Conservation (phyloP, 1,140 invertebrate genomes). For the Andricus grossulariae region DNA sequence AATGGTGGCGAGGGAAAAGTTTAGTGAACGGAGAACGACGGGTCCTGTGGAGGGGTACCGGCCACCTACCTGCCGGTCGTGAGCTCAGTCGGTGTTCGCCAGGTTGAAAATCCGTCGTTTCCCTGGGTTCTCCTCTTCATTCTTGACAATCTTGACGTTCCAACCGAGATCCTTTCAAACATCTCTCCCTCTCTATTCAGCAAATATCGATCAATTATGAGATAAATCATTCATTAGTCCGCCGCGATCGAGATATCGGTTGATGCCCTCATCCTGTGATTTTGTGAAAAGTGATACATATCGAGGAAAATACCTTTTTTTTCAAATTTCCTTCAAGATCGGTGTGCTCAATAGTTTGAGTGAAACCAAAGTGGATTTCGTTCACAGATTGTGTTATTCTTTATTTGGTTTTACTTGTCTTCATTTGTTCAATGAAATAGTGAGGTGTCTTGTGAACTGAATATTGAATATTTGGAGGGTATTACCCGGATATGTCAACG, state of each 20-base stretch:
- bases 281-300: too few relatives aligned
- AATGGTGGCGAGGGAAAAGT: slow-evolving; percentile 21
- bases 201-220: neutral
- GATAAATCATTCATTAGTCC: too few relatives aligned
- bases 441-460: neutral
- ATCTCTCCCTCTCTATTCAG: neutral
- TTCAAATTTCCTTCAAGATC: too few relatives aligned
- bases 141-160: slow-evolving; percentile 9
- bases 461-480: neutral
- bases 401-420: too few relatives aligned
- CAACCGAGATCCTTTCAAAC: slow-evolving; percentile 9
- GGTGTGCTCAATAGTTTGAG: too few relatives aligned
- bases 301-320: too few relatives aligned
- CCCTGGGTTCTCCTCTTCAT: slow-evolving; percentile 38
- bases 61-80: slow-evolving; percentile 68
- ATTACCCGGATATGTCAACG: neutral
- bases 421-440: too few relatives aligned
- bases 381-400: too few relatives aligned
- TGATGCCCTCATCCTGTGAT: too few relatives aligned
- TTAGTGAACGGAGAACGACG: slow-evolving; percentile 36
- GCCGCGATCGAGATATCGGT: too few relatives aligned
- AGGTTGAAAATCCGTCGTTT: slow-evolving; percentile 70
- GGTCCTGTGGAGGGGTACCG: slow-evolving; percentile 56
- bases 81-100: slow-evolving; percentile 71
- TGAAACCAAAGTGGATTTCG: too few relatives aligned